These are phyloP conservation scores for Spheniscus mendiculus DNA, from an alignment of 2,113 vertebrate species.

Conservation along the genomic window DNA sequence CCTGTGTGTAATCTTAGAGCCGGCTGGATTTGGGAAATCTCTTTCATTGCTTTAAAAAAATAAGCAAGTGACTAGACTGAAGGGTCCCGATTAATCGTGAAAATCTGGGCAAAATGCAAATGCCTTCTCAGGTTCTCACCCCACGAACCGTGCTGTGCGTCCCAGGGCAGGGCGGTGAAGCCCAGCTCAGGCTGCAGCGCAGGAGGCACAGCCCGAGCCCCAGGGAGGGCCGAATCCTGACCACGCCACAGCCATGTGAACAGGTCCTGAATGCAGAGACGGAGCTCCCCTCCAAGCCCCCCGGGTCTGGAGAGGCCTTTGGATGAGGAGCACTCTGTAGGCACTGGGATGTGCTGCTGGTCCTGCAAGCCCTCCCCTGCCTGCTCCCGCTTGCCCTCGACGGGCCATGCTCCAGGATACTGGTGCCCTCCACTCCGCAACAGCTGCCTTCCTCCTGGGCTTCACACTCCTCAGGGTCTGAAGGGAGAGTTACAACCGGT, in stretches of 20 bases:
- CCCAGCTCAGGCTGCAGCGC: background rate
- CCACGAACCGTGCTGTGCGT: fast-evolving
- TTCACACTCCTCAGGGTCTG: background rate
- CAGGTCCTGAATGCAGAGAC: fast-evolving
- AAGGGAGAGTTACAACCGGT: background rate
- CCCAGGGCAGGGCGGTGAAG: fast-evolving
- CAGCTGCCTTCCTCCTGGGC: background rate
- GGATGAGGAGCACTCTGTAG: fast-evolving
- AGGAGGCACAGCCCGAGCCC: background rate
- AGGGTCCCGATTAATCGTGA: conserved; percentile 3
- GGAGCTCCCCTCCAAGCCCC: fast-evolving
- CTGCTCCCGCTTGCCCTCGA: background rate
- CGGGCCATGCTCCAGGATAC: fast-evolving
- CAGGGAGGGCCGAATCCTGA: background rate
- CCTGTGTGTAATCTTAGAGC: conserved; percentile 57
- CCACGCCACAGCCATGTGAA: fast-evolving
- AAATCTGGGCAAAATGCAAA: conserved; percentile 35
- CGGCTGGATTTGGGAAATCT: conserved; percentile 55
- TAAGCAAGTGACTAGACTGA: conserved; percentile 33
- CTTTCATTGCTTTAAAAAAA: conserved; percentile 63
- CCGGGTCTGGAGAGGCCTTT: background rate
- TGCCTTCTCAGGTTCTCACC: conserved; percentile 3
- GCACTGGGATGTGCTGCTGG: background rate
- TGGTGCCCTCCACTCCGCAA: background rate
- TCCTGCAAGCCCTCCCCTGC: background rate